Conservation (phyloP, 2,113 vertebrate genomes). For the Hemicordylus capensis region DNA sequence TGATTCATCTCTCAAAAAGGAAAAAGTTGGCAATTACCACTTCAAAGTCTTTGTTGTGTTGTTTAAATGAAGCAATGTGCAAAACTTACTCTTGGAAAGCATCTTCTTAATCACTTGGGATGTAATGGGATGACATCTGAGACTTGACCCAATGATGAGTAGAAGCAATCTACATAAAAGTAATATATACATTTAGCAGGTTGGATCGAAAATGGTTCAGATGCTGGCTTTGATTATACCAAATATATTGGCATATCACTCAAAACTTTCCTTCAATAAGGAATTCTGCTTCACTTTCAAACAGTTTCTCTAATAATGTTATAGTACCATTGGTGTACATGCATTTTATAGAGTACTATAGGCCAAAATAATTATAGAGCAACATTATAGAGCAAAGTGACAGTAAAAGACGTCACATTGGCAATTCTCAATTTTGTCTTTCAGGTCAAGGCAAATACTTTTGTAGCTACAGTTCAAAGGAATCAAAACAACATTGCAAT, state of each 20-base stretch:
- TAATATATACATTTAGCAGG: slow-evolving; percentile 37
- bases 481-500: not conserved
- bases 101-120: not conserved
- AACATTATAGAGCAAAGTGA: no score
- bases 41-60: slow-evolving; percentile 16
- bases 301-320: not conserved
- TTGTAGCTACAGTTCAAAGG: not conserved
- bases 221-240: not conserved
- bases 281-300: not conserved
- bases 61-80: not conserved
- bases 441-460: not conserved
- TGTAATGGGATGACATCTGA: not conserved
- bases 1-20: slow-evolving; percentile 60
- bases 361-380: no score
- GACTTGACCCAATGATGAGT: slow-evolving; percentile 22
- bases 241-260: not conserved
- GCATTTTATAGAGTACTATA: no score
- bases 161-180: slow-evolving; percentile 41
- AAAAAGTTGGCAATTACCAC: slow-evolving; percentile 47
- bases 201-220: slow-evolving; percentile 4
- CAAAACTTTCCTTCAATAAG: not conserved
- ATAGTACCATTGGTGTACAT: no score
- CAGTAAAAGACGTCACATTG: no score
- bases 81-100: not conserved
- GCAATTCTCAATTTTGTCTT: not conserved